Evolutionary conservation across 2,888 invertebrate species (phyloP), one percentile per base, ranked within the genome.

Genomic region (Chrysolina americana): DNA sequence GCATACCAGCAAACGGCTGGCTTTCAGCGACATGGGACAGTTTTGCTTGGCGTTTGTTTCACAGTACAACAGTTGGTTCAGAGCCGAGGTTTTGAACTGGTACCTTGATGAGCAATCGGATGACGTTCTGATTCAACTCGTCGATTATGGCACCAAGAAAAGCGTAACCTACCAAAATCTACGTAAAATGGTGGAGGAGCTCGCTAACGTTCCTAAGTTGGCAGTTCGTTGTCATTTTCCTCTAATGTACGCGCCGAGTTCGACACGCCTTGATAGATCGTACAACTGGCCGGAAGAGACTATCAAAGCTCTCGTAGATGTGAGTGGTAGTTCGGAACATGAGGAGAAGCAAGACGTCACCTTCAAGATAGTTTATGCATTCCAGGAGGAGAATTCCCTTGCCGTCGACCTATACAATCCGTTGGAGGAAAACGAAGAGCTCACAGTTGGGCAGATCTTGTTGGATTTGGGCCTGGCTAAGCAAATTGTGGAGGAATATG

Each of bases 201-300:
- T 84, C 10, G 65, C 75, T 47, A 15, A 76, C 0, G 75, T 83
- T 47, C 83, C 85, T 0, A 81, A 76, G 74, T 56, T 84, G 19
- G 81, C 84, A 0, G 69, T 82, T 15, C 78, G 74, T 48, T 84
- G 85, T 59, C 81, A 84, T 73, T 79, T 85, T 59, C 80, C 83
- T 17, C 59, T 53, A 76, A 65, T 84, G 56, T 82, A 81, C 75
- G 83, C 83, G 21, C 81, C 81, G 0, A 74, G 70, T 5, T 83
- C 82, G 1, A 80, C 81, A 15, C 62, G 65, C 56, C 23, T 70
- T 0, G 73, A 83, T 44, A 68, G 72, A 63, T 44, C 81, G 13
- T 74, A 68, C 17, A 76, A 80, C 41, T 84, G 84, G 84, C 81
- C 83, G 2, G 5, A 9, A 13, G 11, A 15, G 8, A 76, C 78